Evolutionary conservation across 2,888 invertebrate genomes (phyloP).

Genomic region (Tenthredo notha): DNA sequence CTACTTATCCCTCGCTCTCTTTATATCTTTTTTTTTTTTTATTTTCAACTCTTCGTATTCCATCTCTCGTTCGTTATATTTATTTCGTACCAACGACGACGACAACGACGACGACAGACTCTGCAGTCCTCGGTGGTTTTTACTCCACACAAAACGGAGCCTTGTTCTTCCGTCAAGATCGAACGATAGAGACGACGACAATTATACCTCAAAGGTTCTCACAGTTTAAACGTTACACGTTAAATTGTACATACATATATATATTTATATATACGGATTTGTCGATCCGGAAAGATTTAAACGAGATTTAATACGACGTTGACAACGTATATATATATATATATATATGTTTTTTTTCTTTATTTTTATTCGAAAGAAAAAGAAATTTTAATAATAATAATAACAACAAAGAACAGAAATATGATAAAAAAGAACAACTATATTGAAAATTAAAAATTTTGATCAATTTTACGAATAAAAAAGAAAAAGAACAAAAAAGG

Average conservation of each 20-base stretch:
- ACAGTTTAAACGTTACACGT: not conserved
- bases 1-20: not conserved
- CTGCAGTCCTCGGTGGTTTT: not conserved
- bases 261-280: not conserved
- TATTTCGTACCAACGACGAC: not conserved
- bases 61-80: not conserved
- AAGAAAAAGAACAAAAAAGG: not conserved
- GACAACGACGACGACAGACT: not conserved
- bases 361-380: not conserved
- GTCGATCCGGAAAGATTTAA: not conserved
- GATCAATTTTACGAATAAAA: not conserved
- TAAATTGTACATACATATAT: not conserved
- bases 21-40: not conserved
- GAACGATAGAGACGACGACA: slow-evolving; percentile 17
- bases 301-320: not conserved
- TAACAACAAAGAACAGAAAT: not conserved
- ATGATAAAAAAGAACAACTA: not conserved
- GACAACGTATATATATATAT: not conserved
- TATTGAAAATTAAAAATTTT: too few relatives aligned
- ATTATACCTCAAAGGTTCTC: slow-evolving; percentile 16
- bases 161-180: slow-evolving; percentile 4
- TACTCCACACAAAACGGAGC: not conserved
- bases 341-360: not conserved
- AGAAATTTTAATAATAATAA: not conserved
- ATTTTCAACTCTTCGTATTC: not conserved